phyloP scores from a whole-genome alignment of 2,113 vertebrate genomes.

The Eolophus roseicapilla region DNA sequence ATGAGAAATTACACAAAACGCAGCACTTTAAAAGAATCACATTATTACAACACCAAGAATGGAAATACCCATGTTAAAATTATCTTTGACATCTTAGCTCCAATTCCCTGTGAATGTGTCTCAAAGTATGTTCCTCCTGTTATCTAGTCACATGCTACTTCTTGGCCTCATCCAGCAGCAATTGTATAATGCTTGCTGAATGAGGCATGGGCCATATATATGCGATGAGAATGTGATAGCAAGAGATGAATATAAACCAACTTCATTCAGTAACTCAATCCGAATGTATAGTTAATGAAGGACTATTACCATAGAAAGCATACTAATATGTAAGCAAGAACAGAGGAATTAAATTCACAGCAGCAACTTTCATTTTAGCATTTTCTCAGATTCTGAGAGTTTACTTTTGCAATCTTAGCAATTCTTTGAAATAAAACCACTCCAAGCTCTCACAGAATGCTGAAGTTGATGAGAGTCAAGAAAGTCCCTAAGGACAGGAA shows the following conservation, averaged over 20 bases:
- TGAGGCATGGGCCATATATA: neutral
- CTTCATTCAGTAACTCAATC: neutral
- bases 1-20: neutral
- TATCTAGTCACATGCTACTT: neutral
- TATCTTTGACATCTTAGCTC: neutral
- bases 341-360: neutral
- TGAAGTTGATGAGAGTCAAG: neutral
- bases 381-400: neutral
- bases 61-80: neutral
- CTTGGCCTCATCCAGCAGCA: neutral
- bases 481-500: neutral
- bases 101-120: neutral
- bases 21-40: neutral
- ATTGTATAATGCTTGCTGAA: neutral
- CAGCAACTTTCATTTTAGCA: neutral
- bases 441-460: neutral
- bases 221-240: neutral
- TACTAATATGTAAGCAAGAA: neutral
- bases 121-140: neutral
- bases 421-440: neutral
- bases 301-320: neutral
- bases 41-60: neutral
- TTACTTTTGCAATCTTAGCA: neutral
- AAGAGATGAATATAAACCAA: neutral
- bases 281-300: neutral